phyloP scores from a whole-genome alignment of 2,888 invertebrate species.

The Sipha maydis region DNA sequence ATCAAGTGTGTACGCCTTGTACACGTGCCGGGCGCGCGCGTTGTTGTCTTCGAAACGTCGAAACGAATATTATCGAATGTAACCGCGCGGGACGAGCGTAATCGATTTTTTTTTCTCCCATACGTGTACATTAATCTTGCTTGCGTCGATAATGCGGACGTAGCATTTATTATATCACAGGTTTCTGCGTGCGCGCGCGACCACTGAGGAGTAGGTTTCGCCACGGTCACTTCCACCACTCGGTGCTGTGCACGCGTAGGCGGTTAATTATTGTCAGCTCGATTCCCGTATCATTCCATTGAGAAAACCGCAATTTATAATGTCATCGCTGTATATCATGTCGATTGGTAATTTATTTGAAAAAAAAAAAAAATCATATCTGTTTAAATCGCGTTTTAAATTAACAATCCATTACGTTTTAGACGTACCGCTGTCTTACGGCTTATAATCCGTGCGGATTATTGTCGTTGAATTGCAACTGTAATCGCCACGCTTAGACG shows the following conservation, averaged over 20 bases:
- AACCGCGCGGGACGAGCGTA: not conserved
- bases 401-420: conserved; percentile 12
- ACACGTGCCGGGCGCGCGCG: not conserved
- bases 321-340: conserved; percentile 6
- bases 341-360: conserved; percentile 8
- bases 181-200: not conserved
- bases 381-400: conserved; percentile 5
- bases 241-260: not conserved
- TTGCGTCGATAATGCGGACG: conserved; percentile 17
- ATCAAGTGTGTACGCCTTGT: too few species aligned
- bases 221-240: not conserved
- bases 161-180: not conserved
- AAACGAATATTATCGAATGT: too few species aligned
- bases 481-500: not conserved
- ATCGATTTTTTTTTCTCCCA: conserved; percentile 31
- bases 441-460: not conserved
- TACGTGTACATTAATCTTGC: conserved; percentile 16
- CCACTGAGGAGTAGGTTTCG: conserved; percentile 7
- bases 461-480: not conserved
- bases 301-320: conserved; percentile 1
- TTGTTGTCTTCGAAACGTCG: not conserved
- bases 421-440: conserved; percentile 29
- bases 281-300: not conserved
- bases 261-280: conserved; percentile 47
- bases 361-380: not conserved